A percentile compares a stretch with the other conserved stretches of the same genome.
phyloP scores from a whole-genome alignment of 2,113 vertebrate species.

The Cyprinus carpio region DNA sequence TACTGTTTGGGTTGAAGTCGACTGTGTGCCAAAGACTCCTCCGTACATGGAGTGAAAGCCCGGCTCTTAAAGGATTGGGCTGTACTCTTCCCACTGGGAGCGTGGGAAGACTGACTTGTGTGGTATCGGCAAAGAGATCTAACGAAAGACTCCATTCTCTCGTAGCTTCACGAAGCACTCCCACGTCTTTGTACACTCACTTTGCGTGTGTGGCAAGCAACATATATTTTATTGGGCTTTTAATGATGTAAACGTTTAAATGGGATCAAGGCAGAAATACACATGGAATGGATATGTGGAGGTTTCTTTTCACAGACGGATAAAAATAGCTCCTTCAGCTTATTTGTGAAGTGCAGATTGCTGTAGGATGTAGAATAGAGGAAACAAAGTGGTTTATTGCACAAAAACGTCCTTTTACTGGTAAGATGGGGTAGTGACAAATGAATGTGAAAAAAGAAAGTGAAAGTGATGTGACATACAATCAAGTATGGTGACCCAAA shows the following conservation, averaged over 20 bases:
- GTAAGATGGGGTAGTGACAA: no score
- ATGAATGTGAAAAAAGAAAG: no score
- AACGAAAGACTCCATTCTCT: neutral
- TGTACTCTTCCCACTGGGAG: constrained; percentile 19
- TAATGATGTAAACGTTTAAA: neutral
- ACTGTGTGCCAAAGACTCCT: constrained; percentile 25
- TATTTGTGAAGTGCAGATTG: neutral
- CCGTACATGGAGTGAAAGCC: neutral
- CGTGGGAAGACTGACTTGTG: constrained; percentile 27
- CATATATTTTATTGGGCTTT: constrained; percentile 15
- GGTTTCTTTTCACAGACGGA: neutral
- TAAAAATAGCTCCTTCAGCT: neutral
- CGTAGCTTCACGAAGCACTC: constrained; percentile 22
- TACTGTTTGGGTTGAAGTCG: constrained; percentile 18
- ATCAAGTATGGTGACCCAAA: no score
- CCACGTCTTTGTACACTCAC: neutral
- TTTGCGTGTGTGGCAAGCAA: neutral
- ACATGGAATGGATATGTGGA: neutral
- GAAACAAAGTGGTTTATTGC: neutral
- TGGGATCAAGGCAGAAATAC: neutral
- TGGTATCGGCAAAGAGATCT: neutral
- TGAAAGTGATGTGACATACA: no score
- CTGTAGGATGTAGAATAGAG: neutral
- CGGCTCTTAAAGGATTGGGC: neutral
- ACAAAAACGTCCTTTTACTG: no score